Evolutionary conservation across 2,797 vertebrate species (phyloP).

Genomic region (Scarus forsteni): DNA sequence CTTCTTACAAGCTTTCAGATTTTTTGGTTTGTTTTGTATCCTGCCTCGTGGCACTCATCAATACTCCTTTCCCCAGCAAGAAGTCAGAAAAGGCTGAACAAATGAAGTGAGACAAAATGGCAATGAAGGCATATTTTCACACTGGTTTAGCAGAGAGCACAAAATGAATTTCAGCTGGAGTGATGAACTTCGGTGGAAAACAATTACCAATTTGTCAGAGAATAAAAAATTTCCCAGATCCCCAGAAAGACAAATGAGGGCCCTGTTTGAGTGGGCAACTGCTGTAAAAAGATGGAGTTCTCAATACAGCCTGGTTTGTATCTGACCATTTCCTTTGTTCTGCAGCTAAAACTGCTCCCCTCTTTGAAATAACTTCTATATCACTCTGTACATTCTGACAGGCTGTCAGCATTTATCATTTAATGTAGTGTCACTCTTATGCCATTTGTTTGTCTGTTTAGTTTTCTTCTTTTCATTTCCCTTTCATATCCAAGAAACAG

Average conservation of each 20-base stretch:
- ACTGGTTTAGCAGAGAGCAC: constrained; percentile 7
- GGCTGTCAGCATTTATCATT: too few relatives aligned
- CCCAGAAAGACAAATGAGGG: neutral
- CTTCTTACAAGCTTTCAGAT: constrained; percentile 1
- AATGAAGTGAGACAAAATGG: constrained; percentile 11
- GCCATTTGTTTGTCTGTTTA: too few relatives aligned
- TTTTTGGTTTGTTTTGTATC: neutral
- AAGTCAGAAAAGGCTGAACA: neutral
- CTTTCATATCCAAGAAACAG: too few relatives aligned
- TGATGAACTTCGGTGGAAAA: constrained; percentile 6
- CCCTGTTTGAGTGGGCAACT: neutral
- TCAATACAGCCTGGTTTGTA: neutral
- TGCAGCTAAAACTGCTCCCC: too few relatives aligned
- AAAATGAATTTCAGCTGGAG: constrained; percentile 21
- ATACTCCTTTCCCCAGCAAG: neutral
- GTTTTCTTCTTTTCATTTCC: too few relatives aligned
- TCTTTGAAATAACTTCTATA: too few relatives aligned
- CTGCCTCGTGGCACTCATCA: neutral
- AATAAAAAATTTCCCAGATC: constrained; percentile 10
- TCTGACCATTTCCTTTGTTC: too few relatives aligned
- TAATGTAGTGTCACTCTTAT: too few relatives aligned
- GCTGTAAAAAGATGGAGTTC: neutral
- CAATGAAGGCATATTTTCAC: constrained; percentile 12
- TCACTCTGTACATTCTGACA: too few relatives aligned
- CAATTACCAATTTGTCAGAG: neutral